Conservation (phyloP, 2,888 invertebrate genomes). For the Scelioninae gen. 1 region DNA sequence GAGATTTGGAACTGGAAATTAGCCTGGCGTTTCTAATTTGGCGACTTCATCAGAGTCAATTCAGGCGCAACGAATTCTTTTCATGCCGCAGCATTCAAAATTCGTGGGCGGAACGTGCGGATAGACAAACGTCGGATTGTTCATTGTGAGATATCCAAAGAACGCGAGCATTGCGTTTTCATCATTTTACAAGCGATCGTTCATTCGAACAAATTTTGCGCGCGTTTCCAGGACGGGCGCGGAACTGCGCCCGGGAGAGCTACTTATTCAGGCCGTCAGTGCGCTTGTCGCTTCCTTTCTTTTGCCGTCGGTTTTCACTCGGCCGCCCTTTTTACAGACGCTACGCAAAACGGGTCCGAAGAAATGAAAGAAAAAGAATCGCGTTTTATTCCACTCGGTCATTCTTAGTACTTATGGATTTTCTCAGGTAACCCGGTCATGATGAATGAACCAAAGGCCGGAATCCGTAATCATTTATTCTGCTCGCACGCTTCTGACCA, state of each 20-base stretch:
- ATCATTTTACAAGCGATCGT: slow-evolving; percentile 40
- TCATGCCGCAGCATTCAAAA: slow-evolving; percentile 17
- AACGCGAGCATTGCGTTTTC: slow-evolving; percentile 22
- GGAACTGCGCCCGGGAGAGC: slow-evolving; percentile 54
- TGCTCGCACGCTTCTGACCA: slow-evolving; percentile 6
- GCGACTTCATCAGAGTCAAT: slow-evolving; percentile 34
- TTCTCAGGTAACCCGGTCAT: slow-evolving; percentile 19
- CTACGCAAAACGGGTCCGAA: slow-evolving; percentile 31
- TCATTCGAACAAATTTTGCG: slow-evolving; percentile 24
- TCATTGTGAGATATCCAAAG: slow-evolving; percentile 39
- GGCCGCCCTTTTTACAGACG: slow-evolving; percentile 18
- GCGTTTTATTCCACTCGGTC: slow-evolving; percentile 10
- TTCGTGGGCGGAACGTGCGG: slow-evolving; percentile 7
- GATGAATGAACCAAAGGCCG: slow-evolving; percentile 34
- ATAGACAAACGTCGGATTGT: slow-evolving; percentile 21
- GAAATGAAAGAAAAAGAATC: not conserved
- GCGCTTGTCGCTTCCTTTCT: slow-evolving; percentile 50
- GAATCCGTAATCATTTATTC: slow-evolving; percentile 42
- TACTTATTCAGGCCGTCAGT: slow-evolving; percentile 70
- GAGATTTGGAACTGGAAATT: slow-evolving; percentile 23
- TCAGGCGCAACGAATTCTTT: no score
- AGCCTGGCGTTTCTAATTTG: slow-evolving; percentile 34
- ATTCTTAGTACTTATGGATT: slow-evolving; percentile 19
- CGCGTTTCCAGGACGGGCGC: not conserved
- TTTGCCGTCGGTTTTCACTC: slow-evolving; percentile 21